phyloP scores from a whole-genome alignment of 92 coral and sea anemone species.

The Isaurus tuberculatus region DNA sequence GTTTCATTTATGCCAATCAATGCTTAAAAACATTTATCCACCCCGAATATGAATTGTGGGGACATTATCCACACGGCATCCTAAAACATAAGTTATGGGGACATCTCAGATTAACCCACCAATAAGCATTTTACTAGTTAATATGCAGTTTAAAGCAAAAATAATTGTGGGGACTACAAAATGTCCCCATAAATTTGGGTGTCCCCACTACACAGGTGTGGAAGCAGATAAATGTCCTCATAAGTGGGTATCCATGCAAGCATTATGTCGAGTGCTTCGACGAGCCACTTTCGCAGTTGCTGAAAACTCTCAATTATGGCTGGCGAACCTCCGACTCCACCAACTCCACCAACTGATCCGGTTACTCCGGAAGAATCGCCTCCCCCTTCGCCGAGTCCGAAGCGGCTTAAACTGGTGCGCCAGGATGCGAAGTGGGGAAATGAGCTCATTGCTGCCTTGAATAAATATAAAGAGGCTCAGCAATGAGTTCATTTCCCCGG shows the following conservation, averaged over 20 bases:
- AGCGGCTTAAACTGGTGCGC: conserved; percentile 28
- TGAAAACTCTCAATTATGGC: conserved; percentile 30
- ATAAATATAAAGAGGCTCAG: conserved; percentile 26
- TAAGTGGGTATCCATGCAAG: not conserved
- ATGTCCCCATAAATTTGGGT: too few species aligned
- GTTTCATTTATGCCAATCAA: too few species aligned
- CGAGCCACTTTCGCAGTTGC: conserved; percentile 33
- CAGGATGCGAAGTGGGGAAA: conserved; percentile 33
- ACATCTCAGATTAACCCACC: too few species aligned
- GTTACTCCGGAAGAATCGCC: conserved; percentile 24
- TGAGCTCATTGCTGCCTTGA: conserved; percentile 32
- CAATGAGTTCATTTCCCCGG: conserved; percentile 26
- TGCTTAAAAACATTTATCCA: too few species aligned
- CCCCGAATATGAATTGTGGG: too few species aligned
- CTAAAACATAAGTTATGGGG: too few species aligned
- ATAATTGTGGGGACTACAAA: too few species aligned
- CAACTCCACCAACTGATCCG: conserved; percentile 14
- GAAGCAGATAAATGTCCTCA: too few species aligned
- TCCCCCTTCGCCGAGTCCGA: conserved; percentile 34
- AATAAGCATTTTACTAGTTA: too few species aligned
- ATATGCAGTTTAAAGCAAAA: too few species aligned
- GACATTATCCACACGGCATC: too few species aligned
- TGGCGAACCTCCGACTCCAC: conserved; percentile 20
- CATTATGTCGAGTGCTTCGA: conserved; percentile 31
- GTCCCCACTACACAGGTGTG: too few species aligned